Evolutionary conservation across 2,888 invertebrate species (phyloP).

Genomic region (Lasioglossum villosulum): DNA sequence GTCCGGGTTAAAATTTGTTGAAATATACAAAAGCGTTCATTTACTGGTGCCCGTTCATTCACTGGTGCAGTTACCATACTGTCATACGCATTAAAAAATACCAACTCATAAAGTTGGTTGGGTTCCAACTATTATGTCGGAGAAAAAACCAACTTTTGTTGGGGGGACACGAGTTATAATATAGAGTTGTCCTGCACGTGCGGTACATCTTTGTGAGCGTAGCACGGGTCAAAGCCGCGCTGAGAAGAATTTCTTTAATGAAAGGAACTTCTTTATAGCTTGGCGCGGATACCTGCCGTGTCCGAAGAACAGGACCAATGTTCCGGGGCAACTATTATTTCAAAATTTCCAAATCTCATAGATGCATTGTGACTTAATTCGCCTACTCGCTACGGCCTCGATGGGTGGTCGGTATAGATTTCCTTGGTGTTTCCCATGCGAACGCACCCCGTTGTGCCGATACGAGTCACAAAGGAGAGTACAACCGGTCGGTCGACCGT

Average conservation of each 20-base stretch:
- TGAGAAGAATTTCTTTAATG: slow-evolving; percentile 50
- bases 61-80: too few species aligned
- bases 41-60: too few species aligned
- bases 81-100: too few species aligned
- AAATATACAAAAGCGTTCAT: too few species aligned
- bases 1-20: too few species aligned
- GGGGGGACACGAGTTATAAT: neutral
- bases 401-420: slow-evolving; percentile 75
- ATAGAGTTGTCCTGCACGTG: slow-evolving; percentile 46
- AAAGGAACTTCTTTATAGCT: slow-evolving; percentile 50
- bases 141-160: too few species aligned
- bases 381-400: slow-evolving; percentile 64
- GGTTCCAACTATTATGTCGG: too few species aligned
- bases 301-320: slow-evolving; percentile 52
- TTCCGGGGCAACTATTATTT: slow-evolving; percentile 69
- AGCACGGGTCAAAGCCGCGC: slow-evolving; percentile 63
- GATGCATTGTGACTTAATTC: slow-evolving; percentile 76
- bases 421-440: slow-evolving; percentile 55
- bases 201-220: slow-evolving; percentile 31
- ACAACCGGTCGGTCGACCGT: slow-evolving; percentile 13
- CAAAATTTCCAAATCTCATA: slow-evolving; percentile 72
- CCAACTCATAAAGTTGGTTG: too few species aligned
- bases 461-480: slow-evolving; percentile 40
- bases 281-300: slow-evolving; percentile 53
- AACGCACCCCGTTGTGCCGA: slow-evolving; percentile 63